Base-by-base conservation (phyloP, 2,888 invertebrate genomes). In the Epistrophe eligans region DNA sequence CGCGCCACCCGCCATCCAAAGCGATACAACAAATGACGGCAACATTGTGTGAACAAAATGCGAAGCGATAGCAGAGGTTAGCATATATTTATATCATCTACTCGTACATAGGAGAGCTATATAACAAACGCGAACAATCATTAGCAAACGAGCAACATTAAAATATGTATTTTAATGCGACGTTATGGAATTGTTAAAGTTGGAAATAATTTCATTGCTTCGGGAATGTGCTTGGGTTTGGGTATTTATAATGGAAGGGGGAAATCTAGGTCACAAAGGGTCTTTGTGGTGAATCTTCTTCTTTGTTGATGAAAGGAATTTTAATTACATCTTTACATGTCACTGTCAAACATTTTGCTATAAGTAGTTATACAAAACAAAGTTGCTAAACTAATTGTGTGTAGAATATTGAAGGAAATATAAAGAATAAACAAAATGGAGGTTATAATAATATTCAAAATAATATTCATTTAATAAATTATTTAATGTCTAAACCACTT, bases 31-130 rank as follows among this genome's bases (percentile, higher is more conserved):
- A 76, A 76, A 64, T 71, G 82, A 72, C 43, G 55, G 57, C 77
- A 85, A 77, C 84, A 77, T 85, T 85, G 84, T 81, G 81, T 77
- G 84, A 81, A 77, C 77, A 85, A 85, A 81, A 70, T 81, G 77
- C 45, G 15, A 70, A 74, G 67, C 57, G 81, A 85, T 84, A 80
- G 70, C 15, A 62, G 38, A 62, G 50, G 67, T 67, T 66, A 48
- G 19, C 13, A 11, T 32, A 52, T 24, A 24, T 3, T 24, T 3
- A 3, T 24, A 52, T 24, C n/a, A n/a, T n/a, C n/a, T n/a, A n/a
- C n/a, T n/a, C 62, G 64, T 4, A 32, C 6, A 35, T 9, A 72
- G 50, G 72, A 72, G 60, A 50, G 79, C 70, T 64, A n/a, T n/a
- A n/a, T n/a, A 48, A 64, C 64, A 64, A 66, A 72, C 80, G 72